Conservation (phyloP, 2,888 invertebrate genomes). For the Dryococelus australis region DNA sequence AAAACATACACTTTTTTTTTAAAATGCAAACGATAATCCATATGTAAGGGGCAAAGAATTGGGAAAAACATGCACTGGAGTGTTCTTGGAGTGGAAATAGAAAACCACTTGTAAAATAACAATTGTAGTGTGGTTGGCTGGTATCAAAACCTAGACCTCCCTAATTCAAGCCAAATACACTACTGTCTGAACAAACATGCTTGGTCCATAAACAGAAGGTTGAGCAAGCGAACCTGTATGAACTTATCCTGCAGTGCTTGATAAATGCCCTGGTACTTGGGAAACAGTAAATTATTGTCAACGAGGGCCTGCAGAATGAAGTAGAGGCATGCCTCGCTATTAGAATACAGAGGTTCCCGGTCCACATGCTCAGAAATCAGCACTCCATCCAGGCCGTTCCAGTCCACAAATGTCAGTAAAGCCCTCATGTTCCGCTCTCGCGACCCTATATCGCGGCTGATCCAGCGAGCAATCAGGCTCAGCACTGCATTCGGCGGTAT, state of each 20-base stretch:
- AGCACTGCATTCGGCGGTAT: constrained; percentile 50
- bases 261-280: constrained; percentile 61
- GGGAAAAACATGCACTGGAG: no score
- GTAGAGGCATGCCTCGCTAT: constrained; percentile 66
- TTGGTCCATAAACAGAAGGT: no score
- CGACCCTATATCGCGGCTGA: constrained; percentile 58
- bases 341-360: constrained; percentile 64
- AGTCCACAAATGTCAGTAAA: constrained; percentile 62
- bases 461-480: constrained; percentile 64
- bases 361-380: constrained; percentile 65
- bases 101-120: no score
- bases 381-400: constrained; percentile 60
- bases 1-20: no score
- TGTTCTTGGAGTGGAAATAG: no score
- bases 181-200: no score
- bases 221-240: constrained; percentile 57
- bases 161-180: no score
- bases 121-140: no score
- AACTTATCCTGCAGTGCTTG: constrained; percentile 61
- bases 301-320: constrained; percentile 62
- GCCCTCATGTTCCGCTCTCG: constrained; percentile 65
- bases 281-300: constrained; percentile 62
- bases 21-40: no score
- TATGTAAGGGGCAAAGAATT: no score
- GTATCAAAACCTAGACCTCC: no score